Conservation (phyloP, 2,888 invertebrate species). For the Limnephilus marmoratus region DNA sequence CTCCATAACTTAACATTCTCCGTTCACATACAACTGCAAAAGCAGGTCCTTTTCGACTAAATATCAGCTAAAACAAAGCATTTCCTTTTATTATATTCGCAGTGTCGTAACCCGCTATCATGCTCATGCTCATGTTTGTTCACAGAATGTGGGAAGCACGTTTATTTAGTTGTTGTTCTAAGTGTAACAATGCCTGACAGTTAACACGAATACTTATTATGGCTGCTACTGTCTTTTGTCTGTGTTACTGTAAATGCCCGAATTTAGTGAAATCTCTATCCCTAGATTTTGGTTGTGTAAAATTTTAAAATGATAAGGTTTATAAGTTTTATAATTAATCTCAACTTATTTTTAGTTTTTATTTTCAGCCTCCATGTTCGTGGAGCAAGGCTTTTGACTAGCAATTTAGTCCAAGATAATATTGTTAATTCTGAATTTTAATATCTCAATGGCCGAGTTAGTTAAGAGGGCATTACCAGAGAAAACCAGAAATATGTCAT, state of each 20-base stretch:
- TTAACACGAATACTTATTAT: slow-evolving; percentile 10
- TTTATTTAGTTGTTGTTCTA: slow-evolving; percentile 24
- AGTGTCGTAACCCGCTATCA: not conserved
- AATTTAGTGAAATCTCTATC: not conserved
- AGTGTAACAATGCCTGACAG: slow-evolving; percentile 45
- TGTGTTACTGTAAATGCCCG: not conserved
- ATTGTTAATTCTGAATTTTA: too few relatives aligned
- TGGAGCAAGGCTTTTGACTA: too few relatives aligned
- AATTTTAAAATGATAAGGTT: too few relatives aligned
- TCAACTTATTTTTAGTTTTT: too few relatives aligned
- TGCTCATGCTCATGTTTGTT: slow-evolving; percentile 15
- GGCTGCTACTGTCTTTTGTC: not conserved
- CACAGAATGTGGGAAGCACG: slow-evolving; percentile 27
- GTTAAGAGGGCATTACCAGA: too few relatives aligned
- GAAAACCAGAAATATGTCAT: too few relatives aligned
- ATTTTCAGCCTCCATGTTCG: too few relatives aligned
- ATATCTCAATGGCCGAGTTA: too few relatives aligned
- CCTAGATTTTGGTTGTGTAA: not conserved
- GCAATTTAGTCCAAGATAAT: too few relatives aligned
- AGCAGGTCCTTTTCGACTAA: not conserved
- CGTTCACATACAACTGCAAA: not conserved
- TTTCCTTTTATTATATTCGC: not conserved
- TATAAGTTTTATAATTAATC: too few relatives aligned
- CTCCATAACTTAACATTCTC: not conserved
- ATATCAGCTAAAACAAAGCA: not conserved